These are phyloP conservation scores for Erethizon dorsatum DNA, from an alignment of 2,797 vertebrate species.

Conservation along the genomic window DNA sequence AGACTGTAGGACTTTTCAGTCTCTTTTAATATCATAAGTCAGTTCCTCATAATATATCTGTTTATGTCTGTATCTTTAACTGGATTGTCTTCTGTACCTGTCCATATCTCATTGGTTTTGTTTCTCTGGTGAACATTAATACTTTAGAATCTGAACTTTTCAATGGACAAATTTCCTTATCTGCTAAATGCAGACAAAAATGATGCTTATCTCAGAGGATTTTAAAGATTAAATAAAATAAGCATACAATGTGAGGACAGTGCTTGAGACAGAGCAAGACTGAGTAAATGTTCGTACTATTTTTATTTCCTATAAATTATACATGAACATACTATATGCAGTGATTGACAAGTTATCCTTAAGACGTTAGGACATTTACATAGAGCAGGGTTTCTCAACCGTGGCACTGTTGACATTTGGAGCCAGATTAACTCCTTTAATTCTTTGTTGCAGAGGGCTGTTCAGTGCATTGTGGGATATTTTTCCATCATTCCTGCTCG, in stretches of 20 bases:
- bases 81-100: background rate
- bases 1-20: background rate
- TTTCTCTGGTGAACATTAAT: background rate
- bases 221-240: constrained; percentile 43
- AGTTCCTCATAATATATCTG: background rate
- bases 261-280: constrained; percentile 12
- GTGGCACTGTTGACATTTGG: background rate
- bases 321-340: background rate
- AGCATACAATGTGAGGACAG: background rate
- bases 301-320: constrained; percentile 58
- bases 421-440: background rate
- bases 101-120: background rate
- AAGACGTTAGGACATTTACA: background rate
- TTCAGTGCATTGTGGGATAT: background rate
- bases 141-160: background rate
- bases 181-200: constrained; percentile 11
- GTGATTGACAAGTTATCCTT: background rate
- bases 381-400: background rate
- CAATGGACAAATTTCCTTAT: background rate
- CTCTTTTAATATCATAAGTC: background rate
- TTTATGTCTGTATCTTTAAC: background rate
- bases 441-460: background rate
- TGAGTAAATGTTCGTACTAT: background rate
- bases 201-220: background rate
- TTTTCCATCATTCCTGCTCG: background rate